These are phyloP conservation scores for Idaea aversata DNA, from an alignment of 2,888 invertebrate species.

Conservation along the genomic window DNA sequence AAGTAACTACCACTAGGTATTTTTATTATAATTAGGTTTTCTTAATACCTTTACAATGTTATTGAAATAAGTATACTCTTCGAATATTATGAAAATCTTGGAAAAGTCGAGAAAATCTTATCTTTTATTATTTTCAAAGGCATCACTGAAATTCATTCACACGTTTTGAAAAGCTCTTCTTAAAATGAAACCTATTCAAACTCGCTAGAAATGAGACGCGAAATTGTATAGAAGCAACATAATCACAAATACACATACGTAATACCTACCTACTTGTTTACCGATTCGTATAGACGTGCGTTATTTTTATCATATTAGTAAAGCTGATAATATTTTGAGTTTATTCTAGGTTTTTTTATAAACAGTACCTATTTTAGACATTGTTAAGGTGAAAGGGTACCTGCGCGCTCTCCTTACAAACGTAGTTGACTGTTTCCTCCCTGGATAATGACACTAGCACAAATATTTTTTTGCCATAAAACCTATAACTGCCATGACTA, in stretches of 20 bases:
- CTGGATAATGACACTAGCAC: too few species aligned
- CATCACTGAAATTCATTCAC: constrained; percentile 30
- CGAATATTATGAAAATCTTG: neutral
- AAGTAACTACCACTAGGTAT: too few species aligned
- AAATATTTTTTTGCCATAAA: too few species aligned
- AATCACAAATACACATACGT: neutral
- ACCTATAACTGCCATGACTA: too few species aligned
- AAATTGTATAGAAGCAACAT: neutral
- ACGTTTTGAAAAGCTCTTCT: constrained; percentile 30
- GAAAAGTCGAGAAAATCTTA: neutral
- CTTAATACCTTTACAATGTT: neutral
- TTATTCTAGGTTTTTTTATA: too few species aligned
- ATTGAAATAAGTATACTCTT: neutral
- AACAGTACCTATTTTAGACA: too few species aligned
- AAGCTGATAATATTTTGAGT: neutral
- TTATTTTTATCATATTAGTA: neutral
- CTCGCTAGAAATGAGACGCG: neutral
- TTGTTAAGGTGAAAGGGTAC: too few species aligned
- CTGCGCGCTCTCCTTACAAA: too few species aligned
- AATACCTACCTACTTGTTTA: neutral
- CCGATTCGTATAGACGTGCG: neutral
- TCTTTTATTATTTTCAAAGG: constrained; percentile 19
- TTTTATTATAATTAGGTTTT: too few species aligned
- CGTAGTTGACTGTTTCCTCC: too few species aligned
- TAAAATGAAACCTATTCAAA: constrained; percentile 16